phyloP scores from a whole-genome alignment of 2,797 vertebrate genomes.

The Pseudochromis fuscus region DNA sequence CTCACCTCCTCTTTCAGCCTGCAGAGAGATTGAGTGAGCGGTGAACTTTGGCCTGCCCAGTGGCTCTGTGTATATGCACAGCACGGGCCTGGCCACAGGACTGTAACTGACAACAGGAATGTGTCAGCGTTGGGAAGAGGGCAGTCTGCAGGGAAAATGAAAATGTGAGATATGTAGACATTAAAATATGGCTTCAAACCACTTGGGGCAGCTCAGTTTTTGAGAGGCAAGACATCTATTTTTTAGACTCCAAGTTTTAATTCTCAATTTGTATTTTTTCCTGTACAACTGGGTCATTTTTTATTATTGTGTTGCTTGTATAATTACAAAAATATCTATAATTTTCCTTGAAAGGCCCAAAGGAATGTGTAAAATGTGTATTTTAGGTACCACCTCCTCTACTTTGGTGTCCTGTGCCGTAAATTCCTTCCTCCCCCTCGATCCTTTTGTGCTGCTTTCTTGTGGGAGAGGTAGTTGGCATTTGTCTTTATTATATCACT shows the following conservation, averaged over 20 bases:
- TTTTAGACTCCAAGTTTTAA: too few species aligned
- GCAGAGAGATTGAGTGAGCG: slow-evolving; percentile 3
- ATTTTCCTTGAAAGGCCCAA: neutral
- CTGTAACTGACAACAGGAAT: slow-evolving; percentile 6
- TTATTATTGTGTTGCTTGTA: neutral
- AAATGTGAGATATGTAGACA: neutral
- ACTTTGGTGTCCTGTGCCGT: slow-evolving; percentile 2
- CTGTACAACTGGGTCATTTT: neutral
- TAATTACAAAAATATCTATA: neutral
- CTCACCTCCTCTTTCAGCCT: slow-evolving; percentile 14
- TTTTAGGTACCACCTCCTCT: neutral
- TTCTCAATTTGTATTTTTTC: too few species aligned
- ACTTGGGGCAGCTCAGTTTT: neutral
- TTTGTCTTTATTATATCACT: neutral
- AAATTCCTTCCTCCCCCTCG: slow-evolving; percentile 5
- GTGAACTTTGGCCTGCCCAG: slow-evolving; percentile 55
- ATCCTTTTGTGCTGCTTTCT: neutral
- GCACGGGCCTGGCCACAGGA: slow-evolving; percentile 13
- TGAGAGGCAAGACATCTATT: neutral
- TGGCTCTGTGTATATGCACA: slow-evolving; percentile 43
- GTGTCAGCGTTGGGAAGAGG: slow-evolving; percentile 2
- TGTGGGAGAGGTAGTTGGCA: too few species aligned
- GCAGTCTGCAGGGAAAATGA: neutral
- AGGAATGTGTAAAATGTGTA: neutral
- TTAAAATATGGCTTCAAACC: neutral